Conservation (phyloP, 1,140 invertebrate genomes). For the Nasonia vitripennis region DNA sequence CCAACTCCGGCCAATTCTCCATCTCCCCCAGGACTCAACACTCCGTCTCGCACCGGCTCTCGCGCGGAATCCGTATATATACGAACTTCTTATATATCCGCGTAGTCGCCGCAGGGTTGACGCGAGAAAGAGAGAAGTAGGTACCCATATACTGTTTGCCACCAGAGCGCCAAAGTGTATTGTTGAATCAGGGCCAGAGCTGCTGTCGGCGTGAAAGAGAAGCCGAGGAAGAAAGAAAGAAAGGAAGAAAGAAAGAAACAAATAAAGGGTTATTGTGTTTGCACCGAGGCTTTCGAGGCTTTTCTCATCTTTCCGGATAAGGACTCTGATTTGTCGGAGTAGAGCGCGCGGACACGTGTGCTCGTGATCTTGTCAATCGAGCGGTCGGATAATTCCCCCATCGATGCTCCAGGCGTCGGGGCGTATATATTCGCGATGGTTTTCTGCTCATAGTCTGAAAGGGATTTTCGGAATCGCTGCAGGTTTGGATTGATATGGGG, state of each 20-base stretch:
- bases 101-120: background rate
- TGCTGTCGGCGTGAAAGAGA: constrained; percentile 38
- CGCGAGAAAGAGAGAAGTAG: background rate
- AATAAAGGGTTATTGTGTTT: constrained; percentile 77
- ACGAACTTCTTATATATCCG: background rate
- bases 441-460: background rate
- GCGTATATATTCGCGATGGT: background rate
- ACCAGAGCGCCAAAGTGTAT: background rate
- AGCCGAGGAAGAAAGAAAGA: constrained; percentile 22
- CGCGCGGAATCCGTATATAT: background rate
- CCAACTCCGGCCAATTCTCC: constrained; percentile 8
- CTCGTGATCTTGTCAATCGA: constrained; percentile 49
- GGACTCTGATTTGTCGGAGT: constrained; percentile 17
- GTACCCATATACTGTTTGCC: background rate
- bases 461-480: background rate
- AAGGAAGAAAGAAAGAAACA: constrained; percentile 65
- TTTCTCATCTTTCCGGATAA: constrained; percentile 48
- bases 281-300: constrained; percentile 61
- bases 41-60: background rate
- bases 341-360: constrained; percentile 54
- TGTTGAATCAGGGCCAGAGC: constrained; percentile 17
- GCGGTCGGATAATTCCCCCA: constrained; percentile 13
- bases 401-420: background rate
- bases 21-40: constrained; percentile 1
- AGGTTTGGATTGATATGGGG: too few relatives aligned